These are phyloP conservation scores for Riparia riparia DNA, from an alignment of 2,113 vertebrate genomes.

Conservation along the genomic window DNA sequence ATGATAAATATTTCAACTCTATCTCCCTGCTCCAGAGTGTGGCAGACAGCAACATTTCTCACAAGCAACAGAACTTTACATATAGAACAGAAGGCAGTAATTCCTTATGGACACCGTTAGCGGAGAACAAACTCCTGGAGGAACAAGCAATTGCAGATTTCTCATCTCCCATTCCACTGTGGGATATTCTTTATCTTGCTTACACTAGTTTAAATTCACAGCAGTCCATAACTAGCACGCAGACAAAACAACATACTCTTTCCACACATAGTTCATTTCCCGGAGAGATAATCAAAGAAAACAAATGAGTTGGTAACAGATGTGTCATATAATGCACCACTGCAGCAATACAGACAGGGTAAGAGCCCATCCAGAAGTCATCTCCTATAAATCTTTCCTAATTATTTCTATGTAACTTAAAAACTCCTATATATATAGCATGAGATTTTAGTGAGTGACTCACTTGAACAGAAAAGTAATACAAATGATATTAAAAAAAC, in stretches of 20 bases:
- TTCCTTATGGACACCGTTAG: neutral
- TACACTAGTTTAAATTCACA: neutral
- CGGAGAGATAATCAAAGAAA: conserved; percentile 38
- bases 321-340: conserved; percentile 22
- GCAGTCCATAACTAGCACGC: neutral
- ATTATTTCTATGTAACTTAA: neutral
- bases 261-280: conserved; percentile 35
- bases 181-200: neutral
- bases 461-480: neutral
- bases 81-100: neutral
- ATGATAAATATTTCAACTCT: neutral
- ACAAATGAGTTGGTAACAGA: conserved; percentile 38
- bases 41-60: neutral
- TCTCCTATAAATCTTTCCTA: conserved; percentile 20
- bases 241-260: conserved; percentile 60
- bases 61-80: neutral
- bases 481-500: neutral
- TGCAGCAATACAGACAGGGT: neutral
- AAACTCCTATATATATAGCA: neutral
- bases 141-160: neutral
- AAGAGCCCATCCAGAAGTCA: neutral
- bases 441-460: neutral
- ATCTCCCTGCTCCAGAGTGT: neutral
- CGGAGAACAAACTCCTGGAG: neutral
- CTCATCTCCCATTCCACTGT: neutral